Conservation (phyloP, 2,113 vertebrate genomes). For the Cranoglanis bouderius region DNA sequence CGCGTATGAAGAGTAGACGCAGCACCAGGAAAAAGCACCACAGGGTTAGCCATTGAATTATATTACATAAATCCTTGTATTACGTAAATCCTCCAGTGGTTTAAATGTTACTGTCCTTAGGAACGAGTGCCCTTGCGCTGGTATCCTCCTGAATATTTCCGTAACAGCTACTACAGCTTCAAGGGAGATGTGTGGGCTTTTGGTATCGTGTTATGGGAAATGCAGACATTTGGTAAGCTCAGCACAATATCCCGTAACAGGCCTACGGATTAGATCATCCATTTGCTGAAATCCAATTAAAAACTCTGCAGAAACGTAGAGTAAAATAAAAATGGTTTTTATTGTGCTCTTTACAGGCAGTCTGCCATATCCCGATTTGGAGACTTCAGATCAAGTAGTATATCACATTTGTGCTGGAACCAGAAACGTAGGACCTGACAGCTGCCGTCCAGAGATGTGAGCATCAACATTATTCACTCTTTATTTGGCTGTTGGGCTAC, state of each 20-base stretch:
- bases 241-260: neutral
- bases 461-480: slow-evolving; percentile 23
- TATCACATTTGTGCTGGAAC: slow-evolving; percentile 71
- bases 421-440: slow-evolving; percentile 67
- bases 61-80: neutral
- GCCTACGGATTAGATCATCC: neutral
- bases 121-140: slow-evolving; percentile 73
- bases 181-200: slow-evolving; percentile 77
- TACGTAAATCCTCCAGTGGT: neutral
- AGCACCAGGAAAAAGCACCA: slow-evolving; percentile 55
- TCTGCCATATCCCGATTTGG: slow-evolving; percentile 69
- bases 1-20: slow-evolving; percentile 54
- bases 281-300: neutral
- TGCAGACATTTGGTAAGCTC: slow-evolving; percentile 74
- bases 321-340: neutral
- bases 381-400: slow-evolving; percentile 70
- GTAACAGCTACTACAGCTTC: slow-evolving; percentile 72
- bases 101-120: slow-evolving; percentile 52
- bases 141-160: slow-evolving; percentile 79
- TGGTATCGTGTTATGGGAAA: slow-evolving; percentile 76
- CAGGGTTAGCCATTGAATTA: slow-evolving; percentile 29
- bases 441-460: slow-evolving; percentile 74
- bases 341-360: slow-evolving; percentile 60
- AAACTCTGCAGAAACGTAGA: neutral
- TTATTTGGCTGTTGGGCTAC: neutral